Evolutionary conservation across 2,888 invertebrate genomes (phyloP), one percentile per base, ranked within the genome.

Genomic region (Petrolisthes manimaculis): DNA sequence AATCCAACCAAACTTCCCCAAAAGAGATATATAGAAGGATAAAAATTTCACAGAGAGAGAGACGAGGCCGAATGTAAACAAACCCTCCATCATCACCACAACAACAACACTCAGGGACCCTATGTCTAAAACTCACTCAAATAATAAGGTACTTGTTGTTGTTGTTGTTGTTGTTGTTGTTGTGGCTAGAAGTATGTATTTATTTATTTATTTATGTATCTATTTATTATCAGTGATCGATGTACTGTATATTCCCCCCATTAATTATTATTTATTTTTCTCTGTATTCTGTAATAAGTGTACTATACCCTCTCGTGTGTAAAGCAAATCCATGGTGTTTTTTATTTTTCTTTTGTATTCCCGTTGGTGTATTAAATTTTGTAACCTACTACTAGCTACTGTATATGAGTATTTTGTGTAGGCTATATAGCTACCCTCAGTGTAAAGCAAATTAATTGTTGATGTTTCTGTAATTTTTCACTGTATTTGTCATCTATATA

Each of bases 91-190:
- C 61, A n/a, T n/a, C n/a, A n/a, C n/a, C n/a, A n/a, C n/a, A n/a
- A n/a, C n/a, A n/a, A n/a, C n/a, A n/a, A 9, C 61, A 9, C 61
- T 9, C 6, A 71, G 71, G 71, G 71, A 71, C n/a, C 71, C 71
- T 71, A n/a, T 71, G 71, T 71, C 18, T 71, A 71, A 71, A 71
- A 12, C 71, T n/a, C n/a, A n/a, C n/a, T n/a, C n/a, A n/a, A n/a
- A n/a, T n/a, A 71, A 5, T 12, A 71, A 71, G 71, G 71, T 71
- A 71, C 71, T 71, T 71, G 71, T 18, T 18, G n/a, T 71, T 12
- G 71, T 18, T n/a, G n/a, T 5, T 71, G 5, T 6, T 71, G 5
- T 71, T 71, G 71, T 5, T 71, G 71, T 71, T 71, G 9, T 12
- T 71, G 8, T n/a, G n/a, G n/a, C n/a, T n/a, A n/a, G n/a, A n/a